Base-by-base conservation (phyloP, 2,888 invertebrate species). In the Zhuqinia jingwanae region DNA sequence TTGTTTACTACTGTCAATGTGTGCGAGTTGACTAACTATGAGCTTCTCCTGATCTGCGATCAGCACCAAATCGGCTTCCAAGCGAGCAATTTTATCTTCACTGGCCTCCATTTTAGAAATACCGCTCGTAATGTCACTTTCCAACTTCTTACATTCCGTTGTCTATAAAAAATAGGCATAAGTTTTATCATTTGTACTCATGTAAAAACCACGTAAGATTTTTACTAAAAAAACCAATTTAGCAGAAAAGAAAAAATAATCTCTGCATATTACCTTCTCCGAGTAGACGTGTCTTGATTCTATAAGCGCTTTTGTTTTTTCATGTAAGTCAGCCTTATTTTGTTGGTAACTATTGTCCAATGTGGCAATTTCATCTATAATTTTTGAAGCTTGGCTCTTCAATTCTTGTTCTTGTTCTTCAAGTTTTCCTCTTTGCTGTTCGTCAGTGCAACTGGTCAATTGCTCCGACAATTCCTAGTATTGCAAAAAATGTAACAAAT, bases 1-100 rank as follows among this genome's bases (percentile, higher is more conserved):
- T 58, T 91, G 91, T 50, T 91, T 91, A 60, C 90, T 90, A 50
- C 75, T 91, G 53, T 90, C 91, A 73, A 91, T 91, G 76, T 90
- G 89, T 6, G 90, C 90, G 15, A 91, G 77, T 20, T 91, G 91
- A 56, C 79, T 89, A 13, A 90, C 89, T 60, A 91, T 91, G 15
- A 90, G 60, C 53, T 89, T 89, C 77, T 91, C 91, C 60, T 91
- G 91, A 25, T 89, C 90, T 2, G 90, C 90, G 60, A 91, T 90
- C 1, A 90, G 70, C 2, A 90, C 89, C 22, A 91, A 56, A 77
- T 91, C 90, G 0, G 90, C 87, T 83, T 91, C 91, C 20, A 91
- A 63, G 0, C 89, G 86, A 10, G 87, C 78, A 25, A 91, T 87
- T 86, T 88, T 90, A 36, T 90, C 89, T 86, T 90, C 90, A 78